Conservation (phyloP, 2,113 vertebrate species). For the Pycnonotus jocosus region DNA sequence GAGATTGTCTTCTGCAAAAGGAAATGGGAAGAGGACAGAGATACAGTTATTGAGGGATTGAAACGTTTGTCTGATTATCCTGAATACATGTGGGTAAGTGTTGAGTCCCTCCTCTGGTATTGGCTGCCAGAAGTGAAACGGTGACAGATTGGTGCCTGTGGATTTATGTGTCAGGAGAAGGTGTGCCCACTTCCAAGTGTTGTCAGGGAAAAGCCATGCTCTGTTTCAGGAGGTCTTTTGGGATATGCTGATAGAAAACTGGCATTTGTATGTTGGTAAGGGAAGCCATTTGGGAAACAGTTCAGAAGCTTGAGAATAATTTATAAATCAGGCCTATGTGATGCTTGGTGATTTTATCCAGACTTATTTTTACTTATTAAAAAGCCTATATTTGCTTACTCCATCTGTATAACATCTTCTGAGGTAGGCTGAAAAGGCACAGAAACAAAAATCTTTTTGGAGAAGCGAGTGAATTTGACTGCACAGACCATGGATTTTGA, state of each 20-base stretch:
- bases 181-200: neutral
- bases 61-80: conserved; percentile 86
- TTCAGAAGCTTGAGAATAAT: neutral
- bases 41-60: conserved; percentile 85
- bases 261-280: neutral
- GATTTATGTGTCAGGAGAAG: neutral
- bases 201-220: neutral
- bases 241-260: neutral
- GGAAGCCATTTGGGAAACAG: neutral
- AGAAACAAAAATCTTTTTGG: neutral
- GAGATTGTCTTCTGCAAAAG: conserved; percentile 98
- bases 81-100: conserved; percentile 96
- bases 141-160: neutral
- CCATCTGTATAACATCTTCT: neutral
- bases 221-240: neutral
- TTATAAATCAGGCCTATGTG: neutral
- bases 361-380: neutral
- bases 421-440: neutral
- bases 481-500: neutral
- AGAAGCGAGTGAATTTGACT: neutral
- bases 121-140: neutral
- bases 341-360: neutral
- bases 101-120: neutral
- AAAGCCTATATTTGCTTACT: neutral
- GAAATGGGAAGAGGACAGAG: conserved; percentile 94